Percentiles rank a stretch among this genome's conserved stretches.
Conservation (phyloP, 2,888 invertebrate species). For the Drosophila hawaiiensis region DNA sequence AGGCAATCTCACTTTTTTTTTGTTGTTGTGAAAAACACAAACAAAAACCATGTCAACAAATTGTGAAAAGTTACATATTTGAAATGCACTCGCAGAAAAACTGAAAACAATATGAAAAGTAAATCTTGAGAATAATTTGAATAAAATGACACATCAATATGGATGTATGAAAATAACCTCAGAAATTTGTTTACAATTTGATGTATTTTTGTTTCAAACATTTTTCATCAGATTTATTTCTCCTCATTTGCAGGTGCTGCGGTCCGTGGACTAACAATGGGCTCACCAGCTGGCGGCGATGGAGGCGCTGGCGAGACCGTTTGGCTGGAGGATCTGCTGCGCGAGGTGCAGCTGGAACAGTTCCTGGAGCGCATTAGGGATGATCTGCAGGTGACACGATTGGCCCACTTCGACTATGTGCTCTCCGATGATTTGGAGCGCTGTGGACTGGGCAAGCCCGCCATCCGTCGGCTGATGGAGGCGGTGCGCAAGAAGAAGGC, state of each 20-base stretch:
- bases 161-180: neutral
- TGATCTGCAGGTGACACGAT: constrained; percentile 95
- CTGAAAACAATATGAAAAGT: neutral
- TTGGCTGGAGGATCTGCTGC: constrained; percentile 91
- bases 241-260: constrained; percentile 16
- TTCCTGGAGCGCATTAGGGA: constrained; percentile 95
- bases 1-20: constrained; percentile 25
- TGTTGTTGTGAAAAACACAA: neutral
- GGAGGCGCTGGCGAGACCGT: constrained; percentile 71
- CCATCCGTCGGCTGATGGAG: constrained; percentile 94
- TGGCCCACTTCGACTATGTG: constrained; percentile 99
- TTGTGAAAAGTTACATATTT: constrained; percentile 17
- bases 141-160: neutral
- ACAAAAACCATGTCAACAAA: constrained; percentile 20
- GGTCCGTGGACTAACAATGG: constrained; percentile 41
- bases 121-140: neutral
- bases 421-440: constrained; percentile 96
- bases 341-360: constrained; percentile 96
- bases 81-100: neutral
- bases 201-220: neutral
- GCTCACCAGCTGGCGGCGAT: constrained; percentile 56
- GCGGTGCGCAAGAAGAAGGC: constrained; percentile 95
- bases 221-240: neutral
- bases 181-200: neutral
- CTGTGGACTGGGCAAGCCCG: constrained; percentile 97